A percentile compares a stretch with the other conserved stretches of the same genome.
Conservation (phyloP, 2,113 vertebrate genomes). For the Neolamprologus sp. region DNA sequence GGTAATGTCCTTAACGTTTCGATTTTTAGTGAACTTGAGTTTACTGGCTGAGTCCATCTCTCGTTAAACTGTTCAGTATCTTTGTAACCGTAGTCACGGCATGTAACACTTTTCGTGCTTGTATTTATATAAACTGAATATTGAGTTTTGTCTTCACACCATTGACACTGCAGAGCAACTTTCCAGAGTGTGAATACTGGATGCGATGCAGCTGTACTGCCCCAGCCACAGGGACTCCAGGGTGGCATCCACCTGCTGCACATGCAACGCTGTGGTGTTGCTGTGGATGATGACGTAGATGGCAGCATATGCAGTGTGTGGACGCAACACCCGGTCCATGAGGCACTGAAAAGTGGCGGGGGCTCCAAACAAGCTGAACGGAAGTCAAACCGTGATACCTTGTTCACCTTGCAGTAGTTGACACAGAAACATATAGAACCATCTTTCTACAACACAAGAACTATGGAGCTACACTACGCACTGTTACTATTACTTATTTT, state of each 20-base stretch:
- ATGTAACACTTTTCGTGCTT: neutral
- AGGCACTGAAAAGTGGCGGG: neutral
- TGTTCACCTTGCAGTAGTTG: neutral
- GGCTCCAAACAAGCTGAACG: neutral
- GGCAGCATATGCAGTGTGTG: neutral
- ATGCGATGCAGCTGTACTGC: neutral
- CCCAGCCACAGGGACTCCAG: neutral
- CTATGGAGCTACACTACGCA: neutral
- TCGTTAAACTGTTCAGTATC: neutral
- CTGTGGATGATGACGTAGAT: neutral
- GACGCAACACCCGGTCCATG: neutral
- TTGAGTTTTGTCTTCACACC: neutral
- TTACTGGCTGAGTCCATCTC: neutral
- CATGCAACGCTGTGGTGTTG: neutral
- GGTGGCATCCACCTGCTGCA: neutral
- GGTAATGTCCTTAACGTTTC: neutral
- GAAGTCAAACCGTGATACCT: neutral
- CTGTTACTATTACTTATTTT: neutral
- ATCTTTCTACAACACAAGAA: neutral
- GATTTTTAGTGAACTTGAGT: neutral
- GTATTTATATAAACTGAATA: neutral
- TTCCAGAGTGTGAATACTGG: neutral
- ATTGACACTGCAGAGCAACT: neutral
- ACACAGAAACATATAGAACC: neutral
- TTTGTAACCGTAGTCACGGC: neutral